Evolutionary conservation across 2,888 invertebrate species (phyloP), one percentile per base, ranked within the genome.

Genomic region (Sialis lutaria): DNA sequence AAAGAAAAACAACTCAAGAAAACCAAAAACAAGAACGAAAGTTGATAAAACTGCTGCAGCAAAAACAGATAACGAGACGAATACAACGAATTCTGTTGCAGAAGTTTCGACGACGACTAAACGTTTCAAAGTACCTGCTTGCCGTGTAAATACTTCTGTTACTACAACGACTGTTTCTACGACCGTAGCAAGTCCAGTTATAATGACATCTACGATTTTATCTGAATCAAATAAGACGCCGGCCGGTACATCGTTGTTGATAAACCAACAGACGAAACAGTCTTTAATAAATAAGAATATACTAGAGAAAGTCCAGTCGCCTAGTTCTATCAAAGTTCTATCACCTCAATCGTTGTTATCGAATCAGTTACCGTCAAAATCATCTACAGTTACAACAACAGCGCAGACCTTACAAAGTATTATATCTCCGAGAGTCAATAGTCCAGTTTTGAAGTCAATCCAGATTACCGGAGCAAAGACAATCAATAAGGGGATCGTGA

Each of bases 21-120:
- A 65, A 40, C 64, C 60, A 41, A 67, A 67, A 55, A 59, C 65
- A 5, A 73, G 72, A 53, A 61, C 63, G 34, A 69, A 70, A 52
- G 45, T 54, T 55, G 40, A 55, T 52, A 52, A 40, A 50, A 22
- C 52, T 50, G 44, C 51, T 53, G 33, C 49, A 50, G 6, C 7
- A 39, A 47, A 33, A 47, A 49, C 40, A 12, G 49, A 49, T 34
- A 57, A 59, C 44, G 61, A 61, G 40, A 61, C 55, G 49, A 62
- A 60, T 54, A 58, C 61, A 31, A 61, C 50, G 49, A n/a, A 51
- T 46, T 4, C 52, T 50, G 46, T 49, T 46, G 13, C 31, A 31
- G 37, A 30, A 8, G 30, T 39, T 9, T 22, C 13, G 7, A 45
- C 44, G 12, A 10, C 42, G 8, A 42, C 44, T 31, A 47, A 52